Conservation (phyloP, 2,888 invertebrate species). For the Aradus depressus region DNA sequence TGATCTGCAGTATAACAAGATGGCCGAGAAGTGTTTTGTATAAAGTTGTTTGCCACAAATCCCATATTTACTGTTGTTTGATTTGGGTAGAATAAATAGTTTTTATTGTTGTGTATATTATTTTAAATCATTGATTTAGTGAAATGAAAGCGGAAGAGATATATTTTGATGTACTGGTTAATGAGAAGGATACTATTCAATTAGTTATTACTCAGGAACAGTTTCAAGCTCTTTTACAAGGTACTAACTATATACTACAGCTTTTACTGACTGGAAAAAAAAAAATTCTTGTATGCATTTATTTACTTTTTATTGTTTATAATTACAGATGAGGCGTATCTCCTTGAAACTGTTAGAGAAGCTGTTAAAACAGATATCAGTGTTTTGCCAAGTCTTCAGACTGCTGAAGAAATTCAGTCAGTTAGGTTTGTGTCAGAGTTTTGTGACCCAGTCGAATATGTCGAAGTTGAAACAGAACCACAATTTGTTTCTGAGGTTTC, state of each 20-base stretch:
- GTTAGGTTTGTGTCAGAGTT: constrained; percentile 4
- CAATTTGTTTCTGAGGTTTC: background rate
- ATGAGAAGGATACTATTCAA: constrained; percentile 9
- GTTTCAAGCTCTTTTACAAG: constrained; percentile 7
- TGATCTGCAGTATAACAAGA: no score
- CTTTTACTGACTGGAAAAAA: no score
- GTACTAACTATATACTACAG: background rate
- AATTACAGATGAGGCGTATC: constrained; percentile 2
- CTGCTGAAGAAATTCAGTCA: constrained; percentile 8
- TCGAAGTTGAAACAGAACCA: background rate
- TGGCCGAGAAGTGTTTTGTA: constrained; percentile 12
- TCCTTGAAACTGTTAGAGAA: constrained; percentile 2
- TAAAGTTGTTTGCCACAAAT: constrained; percentile 10
- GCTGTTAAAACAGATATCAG: constrained; percentile 5
- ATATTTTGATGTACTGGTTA: constrained; percentile 8
- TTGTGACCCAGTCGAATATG: background rate
- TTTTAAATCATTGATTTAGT: background rate
- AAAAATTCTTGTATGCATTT: background rate
- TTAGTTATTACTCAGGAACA: constrained; percentile 9
- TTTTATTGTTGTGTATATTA: background rate
- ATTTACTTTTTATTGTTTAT: background rate
- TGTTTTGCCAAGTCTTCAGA: background rate
- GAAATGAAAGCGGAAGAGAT: constrained; percentile 12
- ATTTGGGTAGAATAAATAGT: background rate
- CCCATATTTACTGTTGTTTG: background rate